Evolutionary conservation across 2,888 invertebrate genomes (phyloP), one percentile per base, ranked within the genome.

Genomic region (Furcula furcula): DNA sequence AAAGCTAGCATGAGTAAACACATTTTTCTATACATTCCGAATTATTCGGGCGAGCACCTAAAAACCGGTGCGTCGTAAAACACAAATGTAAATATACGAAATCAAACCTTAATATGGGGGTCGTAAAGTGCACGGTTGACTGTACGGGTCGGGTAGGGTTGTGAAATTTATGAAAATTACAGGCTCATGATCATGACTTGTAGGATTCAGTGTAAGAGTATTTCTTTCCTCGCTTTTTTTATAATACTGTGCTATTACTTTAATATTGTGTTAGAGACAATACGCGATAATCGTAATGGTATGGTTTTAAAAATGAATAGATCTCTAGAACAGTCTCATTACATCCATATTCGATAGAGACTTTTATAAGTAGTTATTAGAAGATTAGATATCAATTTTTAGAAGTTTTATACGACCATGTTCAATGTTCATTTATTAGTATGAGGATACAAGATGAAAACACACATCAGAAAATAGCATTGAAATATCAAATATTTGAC

Each of bases 1-100:
- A 70, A 72, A 84, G 72, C 81, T 77, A 76, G 72, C 85, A 84
- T 88, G 87, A 87, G 83, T 88, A 85, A 83, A 83, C 87, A 85
- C 81, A 86, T 86, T 86, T 86, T 83, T 83, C 79, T 84, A 81
- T 82, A 81, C 83, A 80, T 78, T 78, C 81, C 80, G 77, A 76
- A 74, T 83, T 80, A 78, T 78, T 76, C 71, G 62, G 67, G 63
- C 74, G 59, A 61, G 50, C 48, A 55, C 42, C 35, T 34, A 52
- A 23, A 34, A 43, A 57, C 46, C 42, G 45, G 47, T 56, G 49
- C 45, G 45, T 46, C 53, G 43, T 58, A 70, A 66, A 56, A 58
- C 49, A 58, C 55, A 52, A 47, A 55, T 46, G 52, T 55, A 61
- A 59, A 62, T 58, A 61, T 49, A 57, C 55, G 58, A 71, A 69